Percentiles rank a stretch among this genome's conserved stretches.
phyloP scores from a whole-genome alignment of 2,888 invertebrate genomes.

The Orchestes rusci region DNA sequence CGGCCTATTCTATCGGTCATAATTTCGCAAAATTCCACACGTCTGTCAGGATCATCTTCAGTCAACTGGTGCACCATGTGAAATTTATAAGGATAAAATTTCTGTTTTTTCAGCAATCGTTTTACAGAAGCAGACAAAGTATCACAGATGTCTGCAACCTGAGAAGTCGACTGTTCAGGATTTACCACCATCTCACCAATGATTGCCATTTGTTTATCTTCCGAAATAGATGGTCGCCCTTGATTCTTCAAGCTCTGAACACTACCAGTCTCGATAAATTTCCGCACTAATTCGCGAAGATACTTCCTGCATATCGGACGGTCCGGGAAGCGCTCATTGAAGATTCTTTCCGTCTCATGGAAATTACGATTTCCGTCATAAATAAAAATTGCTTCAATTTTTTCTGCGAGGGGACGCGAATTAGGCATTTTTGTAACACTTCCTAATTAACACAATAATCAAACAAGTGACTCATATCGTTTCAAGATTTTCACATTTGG shows the following conservation, averaged over 20 bases:
- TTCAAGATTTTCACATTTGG: too few species aligned
- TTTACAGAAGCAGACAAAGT: not conserved
- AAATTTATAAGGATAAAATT: not conserved
- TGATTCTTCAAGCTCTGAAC: not conserved
- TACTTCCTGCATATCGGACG: not conserved
- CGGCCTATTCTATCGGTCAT: not conserved
- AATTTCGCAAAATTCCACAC: not conserved
- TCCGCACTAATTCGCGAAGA: not conserved
- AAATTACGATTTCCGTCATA: not conserved
- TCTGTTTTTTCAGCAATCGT: not conserved
- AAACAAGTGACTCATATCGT: too few species aligned
- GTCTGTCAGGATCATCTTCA: not conserved
- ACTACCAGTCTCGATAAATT: not conserved
- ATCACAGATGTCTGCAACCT: not conserved
- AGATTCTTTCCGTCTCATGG: not conserved
- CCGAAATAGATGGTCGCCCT: not conserved
- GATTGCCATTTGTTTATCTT: not conserved
- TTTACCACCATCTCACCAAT: not conserved
- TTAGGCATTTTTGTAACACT: not conserved
- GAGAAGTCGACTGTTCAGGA: not conserved
- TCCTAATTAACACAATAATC: too few species aligned
- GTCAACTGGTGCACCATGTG: not conserved
- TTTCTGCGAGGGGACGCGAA: not conserved
- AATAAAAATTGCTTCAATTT: not conserved
- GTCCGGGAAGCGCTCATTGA: not conserved